A percentile compares a stretch with the other conserved stretches of the same genome.
Evolutionary conservation across 2,888 invertebrate species (phyloP).

Genomic region (Andrena trimmerana): DNA sequence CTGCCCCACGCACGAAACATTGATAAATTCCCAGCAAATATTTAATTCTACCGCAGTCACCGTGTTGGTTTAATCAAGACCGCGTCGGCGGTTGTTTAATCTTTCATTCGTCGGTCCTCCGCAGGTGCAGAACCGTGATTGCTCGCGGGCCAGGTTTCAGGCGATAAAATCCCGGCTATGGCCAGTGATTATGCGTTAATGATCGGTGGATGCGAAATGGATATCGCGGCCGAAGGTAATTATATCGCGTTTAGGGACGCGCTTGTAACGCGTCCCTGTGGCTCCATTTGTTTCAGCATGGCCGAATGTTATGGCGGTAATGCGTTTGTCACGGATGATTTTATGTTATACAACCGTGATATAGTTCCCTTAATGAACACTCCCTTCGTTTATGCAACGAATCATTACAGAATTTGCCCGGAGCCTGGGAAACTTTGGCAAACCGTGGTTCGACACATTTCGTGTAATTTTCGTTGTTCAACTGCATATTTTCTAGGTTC

Average conservation of each 20-base stretch:
- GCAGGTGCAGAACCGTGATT: conserved; percentile 13
- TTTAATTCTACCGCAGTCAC: conserved; percentile 20
- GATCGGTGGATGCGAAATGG: conserved; percentile 39
- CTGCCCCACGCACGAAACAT: background rate
- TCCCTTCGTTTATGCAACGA: background rate
- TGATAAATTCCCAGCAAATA: conserved; percentile 16
- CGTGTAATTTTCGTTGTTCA: background rate
- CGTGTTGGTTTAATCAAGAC: conserved; percentile 35
- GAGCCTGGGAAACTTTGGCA: background rate
- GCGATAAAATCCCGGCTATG: conserved; percentile 60
- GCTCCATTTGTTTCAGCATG: conserved; percentile 41
- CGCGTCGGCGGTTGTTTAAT: conserved; percentile 27
- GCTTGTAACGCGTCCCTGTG: conserved; percentile 38
- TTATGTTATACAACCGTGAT: background rate
- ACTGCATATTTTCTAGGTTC: background rate
- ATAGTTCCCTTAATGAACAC: background rate
- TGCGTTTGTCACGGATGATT: conserved; percentile 28
- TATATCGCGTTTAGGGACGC: conserved; percentile 34
- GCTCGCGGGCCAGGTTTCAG: conserved; percentile 13
- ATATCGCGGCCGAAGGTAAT: conserved; percentile 38
- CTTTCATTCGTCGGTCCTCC: conserved; percentile 8
- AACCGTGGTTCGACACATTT: background rate
- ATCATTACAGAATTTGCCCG: background rate
- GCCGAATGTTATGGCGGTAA: conserved; percentile 20
- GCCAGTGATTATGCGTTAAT: conserved; percentile 62